Conservation (phyloP, 2,113 vertebrate genomes). For the Sinocyclocheilus maitianheensis region DNA sequence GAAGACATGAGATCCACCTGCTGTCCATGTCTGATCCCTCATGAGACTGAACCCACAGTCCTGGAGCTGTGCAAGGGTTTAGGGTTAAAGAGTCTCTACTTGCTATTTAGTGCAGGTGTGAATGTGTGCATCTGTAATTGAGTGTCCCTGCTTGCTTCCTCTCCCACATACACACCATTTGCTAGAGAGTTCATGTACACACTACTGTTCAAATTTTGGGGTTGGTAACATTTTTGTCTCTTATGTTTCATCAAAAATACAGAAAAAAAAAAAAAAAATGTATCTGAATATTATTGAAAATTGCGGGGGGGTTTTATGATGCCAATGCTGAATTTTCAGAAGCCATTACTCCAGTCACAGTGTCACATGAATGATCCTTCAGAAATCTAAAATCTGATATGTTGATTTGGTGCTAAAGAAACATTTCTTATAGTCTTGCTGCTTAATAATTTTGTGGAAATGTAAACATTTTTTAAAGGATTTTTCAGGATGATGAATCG, state of each 20-base stretch:
- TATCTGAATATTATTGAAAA: not conserved
- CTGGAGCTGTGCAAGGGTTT: not conserved
- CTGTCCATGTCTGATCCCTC: slow-evolving; percentile 2
- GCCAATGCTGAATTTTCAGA: not conserved
- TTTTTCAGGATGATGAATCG: not conserved
- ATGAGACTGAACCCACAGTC: not conserved
- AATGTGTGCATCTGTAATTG: not conserved
- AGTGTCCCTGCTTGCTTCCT: not conserved
- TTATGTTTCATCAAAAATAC: no score
- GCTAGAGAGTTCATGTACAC: no score
- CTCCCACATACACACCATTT: not conserved
- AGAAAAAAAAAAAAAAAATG: no score
- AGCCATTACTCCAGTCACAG: not conserved
- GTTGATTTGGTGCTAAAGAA: not conserved
- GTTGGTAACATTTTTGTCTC: no score
- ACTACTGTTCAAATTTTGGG: no score
- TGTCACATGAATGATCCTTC: not conserved
- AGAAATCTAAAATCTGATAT: not conserved
- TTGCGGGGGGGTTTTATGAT: not conserved
- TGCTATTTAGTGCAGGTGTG: not conserved
- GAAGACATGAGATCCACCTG: slow-evolving; percentile 11
- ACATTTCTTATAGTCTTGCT: not conserved
- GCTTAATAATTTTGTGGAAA: not conserved
- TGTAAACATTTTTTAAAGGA: not conserved
- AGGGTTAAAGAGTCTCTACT: not conserved